Percentiles rank a stretch among this genome's conserved stretches.
Evolutionary conservation across 2,113 vertebrate genomes (phyloP).

Genomic region (Drymodes brunneopygia): DNA sequence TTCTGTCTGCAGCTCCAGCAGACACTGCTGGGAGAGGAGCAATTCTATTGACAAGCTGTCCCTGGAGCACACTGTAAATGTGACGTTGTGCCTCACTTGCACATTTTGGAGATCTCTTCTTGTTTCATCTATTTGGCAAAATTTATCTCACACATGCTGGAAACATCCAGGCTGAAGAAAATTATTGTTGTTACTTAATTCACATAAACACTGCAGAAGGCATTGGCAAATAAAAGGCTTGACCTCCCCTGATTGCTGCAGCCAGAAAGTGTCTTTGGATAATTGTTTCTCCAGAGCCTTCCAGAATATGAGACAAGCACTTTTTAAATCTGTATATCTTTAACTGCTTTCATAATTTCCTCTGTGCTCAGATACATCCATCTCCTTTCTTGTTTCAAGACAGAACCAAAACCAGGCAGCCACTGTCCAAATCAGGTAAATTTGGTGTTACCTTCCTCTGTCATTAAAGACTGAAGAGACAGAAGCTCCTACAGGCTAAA

Average conservation of each 20-base stretch:
- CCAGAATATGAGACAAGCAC: not conserved
- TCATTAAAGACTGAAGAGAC: not conserved
- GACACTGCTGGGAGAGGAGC: not conserved
- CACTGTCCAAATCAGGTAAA: not conserved
- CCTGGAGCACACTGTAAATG: not conserved
- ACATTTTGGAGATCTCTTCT: not conserved
- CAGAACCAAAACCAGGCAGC: not conserved
- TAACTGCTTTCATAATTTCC: not conserved
- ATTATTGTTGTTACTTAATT: not conserved
- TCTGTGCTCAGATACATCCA: not conserved
- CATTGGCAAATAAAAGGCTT: not conserved
- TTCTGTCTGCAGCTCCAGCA: conserved; percentile 8
- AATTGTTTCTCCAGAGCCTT: not conserved
- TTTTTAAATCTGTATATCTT: not conserved
- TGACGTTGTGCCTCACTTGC: not conserved
- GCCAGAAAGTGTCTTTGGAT: not conserved
- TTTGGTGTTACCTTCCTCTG: not conserved
- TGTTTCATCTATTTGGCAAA: not conserved
- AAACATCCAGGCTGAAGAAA: not conserved
- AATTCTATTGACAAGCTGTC: conserved; percentile 30
- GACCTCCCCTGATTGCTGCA: not conserved
- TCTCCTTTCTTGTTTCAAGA: not conserved
- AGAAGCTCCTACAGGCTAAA: not conserved
- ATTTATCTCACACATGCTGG: not conserved
- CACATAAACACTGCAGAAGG: not conserved